These are phyloP conservation scores for Ictalurus punctatus DNA, from an alignment of 2,113 vertebrate genomes.

Conservation along the genomic window DNA sequence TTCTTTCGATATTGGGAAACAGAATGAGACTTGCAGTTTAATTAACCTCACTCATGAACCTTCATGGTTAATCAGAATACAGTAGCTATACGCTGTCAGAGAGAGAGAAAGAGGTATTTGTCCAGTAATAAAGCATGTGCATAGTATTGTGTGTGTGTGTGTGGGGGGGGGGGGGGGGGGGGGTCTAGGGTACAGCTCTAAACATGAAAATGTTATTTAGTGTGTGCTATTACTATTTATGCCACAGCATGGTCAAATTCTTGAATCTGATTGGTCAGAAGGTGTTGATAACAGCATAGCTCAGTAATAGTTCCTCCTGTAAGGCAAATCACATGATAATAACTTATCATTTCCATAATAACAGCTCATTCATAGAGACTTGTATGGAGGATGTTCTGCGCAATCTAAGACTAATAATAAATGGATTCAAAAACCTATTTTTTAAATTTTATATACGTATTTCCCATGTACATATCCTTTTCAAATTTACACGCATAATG, in stretches of 20 bases:
- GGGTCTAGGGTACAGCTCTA: not conserved
- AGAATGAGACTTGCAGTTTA: conserved; percentile 58
- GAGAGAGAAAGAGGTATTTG: conserved; percentile 33
- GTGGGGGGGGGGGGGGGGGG: not conserved
- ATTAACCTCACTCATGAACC: conserved; percentile 65
- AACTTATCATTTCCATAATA: not conserved
- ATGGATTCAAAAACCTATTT: not conserved
- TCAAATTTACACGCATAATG: not conserved
- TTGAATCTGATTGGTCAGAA: conserved; percentile 2
- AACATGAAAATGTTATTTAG: not conserved
- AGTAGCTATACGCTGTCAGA: conserved; percentile 54
- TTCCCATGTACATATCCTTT: not conserved
- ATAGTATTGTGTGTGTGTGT: not conserved
- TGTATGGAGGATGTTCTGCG: not conserved
- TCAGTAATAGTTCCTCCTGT: not conserved
- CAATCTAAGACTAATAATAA: not conserved
- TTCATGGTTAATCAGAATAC: conserved; percentile 54
- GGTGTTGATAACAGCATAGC: not conserved
- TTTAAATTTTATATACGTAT: not conserved
- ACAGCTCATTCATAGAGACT: not conserved
- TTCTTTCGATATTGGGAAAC: conserved; percentile 41
- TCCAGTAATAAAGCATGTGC: conserved; percentile 13
- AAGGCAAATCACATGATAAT: not conserved
- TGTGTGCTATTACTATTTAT: not conserved
- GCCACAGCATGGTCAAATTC: not conserved